Evolutionary conservation across 2,113 vertebrate genomes (phyloP).

Genomic region (Bubo bubo): DNA sequence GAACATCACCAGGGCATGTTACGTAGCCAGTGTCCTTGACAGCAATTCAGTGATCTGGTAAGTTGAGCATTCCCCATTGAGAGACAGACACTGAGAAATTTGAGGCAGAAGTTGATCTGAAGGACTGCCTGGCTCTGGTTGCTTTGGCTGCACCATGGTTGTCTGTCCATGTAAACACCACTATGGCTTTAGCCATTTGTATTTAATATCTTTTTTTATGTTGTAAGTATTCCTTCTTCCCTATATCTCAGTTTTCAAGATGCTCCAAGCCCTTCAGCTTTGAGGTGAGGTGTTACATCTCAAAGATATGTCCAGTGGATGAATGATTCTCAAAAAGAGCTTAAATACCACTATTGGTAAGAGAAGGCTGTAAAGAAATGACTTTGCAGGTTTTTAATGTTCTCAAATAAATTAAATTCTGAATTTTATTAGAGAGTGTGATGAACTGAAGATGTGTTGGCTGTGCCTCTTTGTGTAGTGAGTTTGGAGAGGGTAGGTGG

Average conservation of each 20-base stretch:
- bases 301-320: not conserved
- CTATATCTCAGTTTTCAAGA: not conserved
- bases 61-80: accelerated
- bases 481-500: not conserved
- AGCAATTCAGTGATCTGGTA: not conserved
- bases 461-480: not conserved
- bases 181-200: not conserved
- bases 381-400: not conserved
- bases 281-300: not conserved
- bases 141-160: not conserved
- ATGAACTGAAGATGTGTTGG: not conserved
- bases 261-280: not conserved
- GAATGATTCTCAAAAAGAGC: not conserved
- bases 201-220: not conserved
- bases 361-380: not conserved
- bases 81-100: not conserved
- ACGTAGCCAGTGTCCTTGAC: not conserved
- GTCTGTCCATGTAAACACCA: not conserved
- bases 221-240: not conserved
- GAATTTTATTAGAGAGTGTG: not conserved
- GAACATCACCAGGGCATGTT: accelerated
- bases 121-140: not conserved
- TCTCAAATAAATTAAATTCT: not conserved
- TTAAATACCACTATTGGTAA: not conserved
- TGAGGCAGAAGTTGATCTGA: not conserved